phyloP scores from a whole-genome alignment of 2,113 vertebrate genomes.

The Burhinus bistriatus region DNA sequence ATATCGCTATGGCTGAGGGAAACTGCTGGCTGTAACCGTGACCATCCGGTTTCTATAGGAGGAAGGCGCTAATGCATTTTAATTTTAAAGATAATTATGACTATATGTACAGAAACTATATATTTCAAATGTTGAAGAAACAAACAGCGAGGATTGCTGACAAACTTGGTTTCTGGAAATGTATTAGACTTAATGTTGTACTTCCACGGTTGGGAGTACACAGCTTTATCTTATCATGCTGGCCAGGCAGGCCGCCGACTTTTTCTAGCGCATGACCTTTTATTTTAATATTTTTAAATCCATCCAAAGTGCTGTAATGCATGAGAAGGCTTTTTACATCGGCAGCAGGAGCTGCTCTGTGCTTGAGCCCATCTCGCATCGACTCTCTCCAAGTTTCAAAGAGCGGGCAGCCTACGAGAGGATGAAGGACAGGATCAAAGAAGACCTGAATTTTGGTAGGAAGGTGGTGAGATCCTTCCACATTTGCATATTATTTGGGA shows the following conservation, averaged over 20 bases:
- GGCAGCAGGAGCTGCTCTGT: not conserved
- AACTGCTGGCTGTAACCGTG: not conserved
- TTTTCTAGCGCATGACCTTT: conserved; percentile 41
- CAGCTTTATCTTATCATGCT: conserved; percentile 44
- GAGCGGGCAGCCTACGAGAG: rapidly evolving
- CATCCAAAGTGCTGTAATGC: not conserved
- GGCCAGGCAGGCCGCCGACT: not conserved
- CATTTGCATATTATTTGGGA: not conserved
- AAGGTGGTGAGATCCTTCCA: not conserved
- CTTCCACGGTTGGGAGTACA: not conserved
- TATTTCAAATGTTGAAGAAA: conserved; percentile 17
- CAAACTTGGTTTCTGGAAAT: conserved; percentile 39
- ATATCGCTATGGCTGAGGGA: not conserved
- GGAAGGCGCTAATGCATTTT: not conserved
- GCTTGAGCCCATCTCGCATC: rapidly evolving
- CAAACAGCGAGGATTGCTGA: conserved; percentile 25
- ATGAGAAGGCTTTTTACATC: not conserved
- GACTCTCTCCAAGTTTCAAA: not conserved
- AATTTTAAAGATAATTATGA: conserved; percentile 14
- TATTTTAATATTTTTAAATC: conserved; percentile 59
- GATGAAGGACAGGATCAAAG: not conserved
- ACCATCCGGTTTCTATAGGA: not conserved
- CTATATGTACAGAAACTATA: not conserved
- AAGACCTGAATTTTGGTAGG: not conserved
- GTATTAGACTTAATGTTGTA: conserved; percentile 18